A percentile compares a stretch with the other conserved stretches of the same genome.
Conservation (phyloP, 2,888 invertebrate species). For the Drosophila ezoana region DNA sequence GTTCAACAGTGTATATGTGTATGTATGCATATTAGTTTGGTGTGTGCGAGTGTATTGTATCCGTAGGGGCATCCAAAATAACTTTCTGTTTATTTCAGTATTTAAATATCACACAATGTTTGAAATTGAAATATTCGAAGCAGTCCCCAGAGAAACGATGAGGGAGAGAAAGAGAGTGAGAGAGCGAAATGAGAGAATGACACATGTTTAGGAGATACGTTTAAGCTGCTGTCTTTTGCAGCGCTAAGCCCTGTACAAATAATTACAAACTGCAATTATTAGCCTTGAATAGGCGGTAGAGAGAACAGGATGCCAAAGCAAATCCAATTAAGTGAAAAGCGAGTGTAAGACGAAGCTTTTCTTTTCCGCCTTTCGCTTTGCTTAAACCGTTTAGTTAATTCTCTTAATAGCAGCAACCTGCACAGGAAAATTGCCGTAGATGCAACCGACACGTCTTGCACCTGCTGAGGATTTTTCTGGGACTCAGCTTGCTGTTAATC, state of each 20-base stretch:
- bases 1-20: conserved; percentile 19
- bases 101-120: conserved; percentile 48
- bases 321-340: conserved; percentile 78
- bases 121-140: conserved; percentile 59
- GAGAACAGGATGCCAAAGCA: conserved; percentile 57
- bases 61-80: conserved; percentile 23
- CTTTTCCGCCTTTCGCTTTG: conserved; percentile 7
- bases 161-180: background rate
- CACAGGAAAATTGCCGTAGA: conserved; percentile 32
- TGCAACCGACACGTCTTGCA: conserved; percentile 36
- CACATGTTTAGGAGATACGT: conserved; percentile 15
- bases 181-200: background rate
- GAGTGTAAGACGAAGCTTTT: conserved; percentile 70
- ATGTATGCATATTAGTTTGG: conserved; percentile 1
- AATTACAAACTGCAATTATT: conserved; percentile 78
- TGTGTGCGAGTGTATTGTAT: conserved; percentile 9
- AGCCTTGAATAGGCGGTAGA: conserved; percentile 45
- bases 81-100: conserved; percentile 33
- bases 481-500: background rate
- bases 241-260: conserved; percentile 60
- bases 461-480: conserved; percentile 34
- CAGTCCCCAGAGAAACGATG: conserved; percentile 6
- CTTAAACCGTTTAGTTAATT: conserved; percentile 36
- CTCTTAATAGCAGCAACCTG: conserved; percentile 51
- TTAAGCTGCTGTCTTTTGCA: conserved; percentile 47